Evolutionary conservation across 2,888 invertebrate species (phyloP).

Genomic region (Synergus gifuensis): DNA sequence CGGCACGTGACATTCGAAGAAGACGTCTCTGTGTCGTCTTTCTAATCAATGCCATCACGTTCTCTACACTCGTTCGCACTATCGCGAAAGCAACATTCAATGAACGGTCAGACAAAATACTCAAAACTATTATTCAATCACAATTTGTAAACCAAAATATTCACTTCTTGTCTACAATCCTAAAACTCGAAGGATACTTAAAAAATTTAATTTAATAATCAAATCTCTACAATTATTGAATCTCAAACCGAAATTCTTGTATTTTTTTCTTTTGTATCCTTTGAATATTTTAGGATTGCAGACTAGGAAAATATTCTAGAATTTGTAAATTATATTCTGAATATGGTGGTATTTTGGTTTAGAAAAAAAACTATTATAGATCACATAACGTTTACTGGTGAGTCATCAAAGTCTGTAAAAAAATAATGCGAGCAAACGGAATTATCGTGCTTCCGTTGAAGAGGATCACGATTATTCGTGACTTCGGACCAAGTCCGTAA

Average conservation of each 20-base stretch:
- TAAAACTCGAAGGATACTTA: neutral
- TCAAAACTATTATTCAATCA: conserved; percentile 12
- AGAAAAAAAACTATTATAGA: conserved; percentile 4
- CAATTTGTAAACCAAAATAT: conserved; percentile 5
- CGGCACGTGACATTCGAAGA: conserved; percentile 62
- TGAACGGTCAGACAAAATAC: conserved; percentile 31
- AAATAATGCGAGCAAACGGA: conserved; percentile 15
- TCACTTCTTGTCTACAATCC: neutral
- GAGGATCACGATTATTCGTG: conserved; percentile 31
- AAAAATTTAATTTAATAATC: neutral
- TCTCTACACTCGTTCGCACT: conserved; percentile 19
- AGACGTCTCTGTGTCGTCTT: conserved; percentile 36
- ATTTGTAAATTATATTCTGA: neutral
- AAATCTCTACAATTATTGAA: neutral
- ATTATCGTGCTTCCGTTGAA: conserved; percentile 39
- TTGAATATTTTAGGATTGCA: neutral
- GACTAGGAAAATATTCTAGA: neutral
- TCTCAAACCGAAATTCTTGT: too few species aligned
- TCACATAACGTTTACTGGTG: conserved; percentile 27
- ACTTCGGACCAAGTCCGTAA: conserved; percentile 39
- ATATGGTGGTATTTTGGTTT: conserved; percentile 29
- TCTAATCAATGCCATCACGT: conserved; percentile 27
- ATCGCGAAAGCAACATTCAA: conserved; percentile 13
- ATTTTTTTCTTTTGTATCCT: neutral
- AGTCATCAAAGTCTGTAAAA: conserved; percentile 29